Conservation (phyloP, 2,797 vertebrate species). For the Coendou prehensilis region DNA sequence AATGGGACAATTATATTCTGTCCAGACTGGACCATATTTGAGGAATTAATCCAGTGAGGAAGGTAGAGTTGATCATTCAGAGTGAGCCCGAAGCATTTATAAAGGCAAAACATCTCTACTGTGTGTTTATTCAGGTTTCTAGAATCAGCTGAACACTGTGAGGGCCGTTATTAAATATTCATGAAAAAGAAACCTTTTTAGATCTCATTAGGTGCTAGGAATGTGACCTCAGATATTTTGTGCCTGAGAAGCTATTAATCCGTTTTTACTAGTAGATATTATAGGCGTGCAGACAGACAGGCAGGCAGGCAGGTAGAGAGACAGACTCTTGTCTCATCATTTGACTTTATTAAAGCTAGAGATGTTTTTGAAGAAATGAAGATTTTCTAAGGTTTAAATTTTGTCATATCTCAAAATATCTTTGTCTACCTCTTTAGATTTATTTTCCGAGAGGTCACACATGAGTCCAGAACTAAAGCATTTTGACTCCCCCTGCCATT, state of each 20-base stretch:
- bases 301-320: not conserved
- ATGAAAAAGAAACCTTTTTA: not conserved
- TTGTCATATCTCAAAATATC: not conserved
- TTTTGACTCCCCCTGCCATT: not conserved
- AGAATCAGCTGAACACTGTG: not conserved
- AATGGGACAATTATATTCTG: not conserved
- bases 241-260: not conserved
- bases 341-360: not conserved
- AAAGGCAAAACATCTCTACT: not conserved
- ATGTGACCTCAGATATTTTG: not conserved
- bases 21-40: not conserved
- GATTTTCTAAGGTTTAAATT: not conserved
- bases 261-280: not conserved
- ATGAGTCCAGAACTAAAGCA: not conserved
- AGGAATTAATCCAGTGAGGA: not conserved
- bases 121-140: not conserved
- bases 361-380: not conserved
- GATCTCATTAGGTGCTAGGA: not conserved
- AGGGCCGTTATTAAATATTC: conserved; percentile 11
- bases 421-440: not conserved
- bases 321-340: not conserved
- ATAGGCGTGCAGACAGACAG: not conserved
- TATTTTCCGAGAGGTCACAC: not conserved
- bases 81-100: not conserved
- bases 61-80: not conserved